A percentile compares a stretch with the other conserved stretches of the same genome.
Conservation (phyloP, 1,140 invertebrate species). For the Wiebesia pumilae region DNA sequence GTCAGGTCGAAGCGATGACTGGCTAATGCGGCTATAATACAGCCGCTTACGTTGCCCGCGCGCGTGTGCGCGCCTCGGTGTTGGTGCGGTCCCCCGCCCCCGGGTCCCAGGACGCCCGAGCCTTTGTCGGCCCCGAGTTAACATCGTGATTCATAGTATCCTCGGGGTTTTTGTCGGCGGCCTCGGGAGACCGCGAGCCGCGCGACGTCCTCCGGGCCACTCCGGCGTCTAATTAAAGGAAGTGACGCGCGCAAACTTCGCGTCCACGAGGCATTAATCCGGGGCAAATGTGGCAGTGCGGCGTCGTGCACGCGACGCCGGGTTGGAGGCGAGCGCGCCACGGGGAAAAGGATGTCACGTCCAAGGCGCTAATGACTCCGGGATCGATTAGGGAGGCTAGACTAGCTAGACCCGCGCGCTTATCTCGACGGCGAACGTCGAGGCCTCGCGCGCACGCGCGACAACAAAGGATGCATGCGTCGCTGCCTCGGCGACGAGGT, state of each 20-base stretch:
- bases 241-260: slow-evolving; percentile 63
- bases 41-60: slow-evolving; percentile 40
- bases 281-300: slow-evolving; percentile 68
- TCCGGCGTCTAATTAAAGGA: slow-evolving; percentile 69
- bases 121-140: slow-evolving; percentile 56
- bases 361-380: slow-evolving; percentile 69
- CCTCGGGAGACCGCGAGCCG: not conserved
- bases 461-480: slow-evolving; percentile 25
- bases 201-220: not conserved
- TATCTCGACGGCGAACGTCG: slow-evolving; percentile 30
- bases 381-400: slow-evolving; percentile 64
- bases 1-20: slow-evolving; percentile 41
- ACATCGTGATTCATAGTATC: slow-evolving; percentile 55
- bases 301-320: slow-evolving; percentile 53
- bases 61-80: not conserved
- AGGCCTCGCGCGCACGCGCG: not conserved
- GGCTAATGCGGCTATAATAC: slow-evolving; percentile 55
- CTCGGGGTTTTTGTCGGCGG: slow-evolving; percentile 42
- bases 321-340: not conserved
- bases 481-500: not conserved
- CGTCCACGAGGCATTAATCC: slow-evolving; percentile 70
- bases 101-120: not conserved
- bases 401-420: not conserved
- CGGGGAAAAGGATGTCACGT: slow-evolving; percentile 62
- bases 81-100: not conserved